Conservation (phyloP, 2,797 vertebrate species). For the Lacerta agilis region DNA sequence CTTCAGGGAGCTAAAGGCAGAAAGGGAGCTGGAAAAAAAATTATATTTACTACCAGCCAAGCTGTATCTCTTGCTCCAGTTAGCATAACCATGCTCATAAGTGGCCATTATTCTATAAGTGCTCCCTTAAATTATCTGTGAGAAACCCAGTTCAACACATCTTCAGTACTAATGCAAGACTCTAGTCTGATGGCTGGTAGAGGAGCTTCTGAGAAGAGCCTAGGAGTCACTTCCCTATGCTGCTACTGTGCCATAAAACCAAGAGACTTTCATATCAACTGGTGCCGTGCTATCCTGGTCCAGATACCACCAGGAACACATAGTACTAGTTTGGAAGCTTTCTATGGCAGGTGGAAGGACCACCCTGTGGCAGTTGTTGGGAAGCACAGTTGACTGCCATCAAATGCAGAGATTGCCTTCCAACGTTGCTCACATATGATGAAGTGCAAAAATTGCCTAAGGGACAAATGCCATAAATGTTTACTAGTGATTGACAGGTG, state of each 20-base stretch:
- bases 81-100: constrained; percentile 16
- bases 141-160: constrained; percentile 44
- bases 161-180: constrained; percentile 1
- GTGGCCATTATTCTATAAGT: constrained; percentile 18
- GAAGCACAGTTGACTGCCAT: too few species aligned
- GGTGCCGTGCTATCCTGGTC: neutral
- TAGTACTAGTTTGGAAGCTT: neutral
- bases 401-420: too few species aligned
- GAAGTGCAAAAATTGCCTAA: too few species aligned
- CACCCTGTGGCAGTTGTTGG: neutral
- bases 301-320: neutral
- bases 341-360: neutral
- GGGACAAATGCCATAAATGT: too few species aligned
- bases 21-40: neutral
- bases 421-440: too few species aligned
- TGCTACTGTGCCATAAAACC: too few species aligned
- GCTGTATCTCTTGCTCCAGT: neutral
- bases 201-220: neutral
- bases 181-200: neutral
- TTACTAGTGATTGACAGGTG: too few species aligned
- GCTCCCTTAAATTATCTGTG: neutral
- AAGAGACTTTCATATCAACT: neutral
- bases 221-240: neutral
- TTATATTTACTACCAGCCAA: constrained; percentile 7
- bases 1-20: constrained; percentile 14